Evolutionary conservation across 2,888 invertebrate species (phyloP), one percentile per base, ranked within the genome.

Genomic region (Hymenopus coronatus): DNA sequence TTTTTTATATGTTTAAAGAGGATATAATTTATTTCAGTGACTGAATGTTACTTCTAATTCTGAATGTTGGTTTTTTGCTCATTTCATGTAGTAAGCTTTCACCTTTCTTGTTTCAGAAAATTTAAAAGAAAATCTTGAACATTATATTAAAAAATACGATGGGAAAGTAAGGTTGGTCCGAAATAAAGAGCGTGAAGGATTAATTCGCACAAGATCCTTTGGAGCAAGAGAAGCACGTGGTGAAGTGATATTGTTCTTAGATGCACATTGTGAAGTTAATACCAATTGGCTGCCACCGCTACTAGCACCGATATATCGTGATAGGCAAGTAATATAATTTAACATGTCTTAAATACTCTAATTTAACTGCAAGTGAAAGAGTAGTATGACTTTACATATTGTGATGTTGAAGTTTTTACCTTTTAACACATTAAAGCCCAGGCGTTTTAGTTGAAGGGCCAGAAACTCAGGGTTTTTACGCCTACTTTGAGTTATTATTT

Each of bases 211-310:
- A 0, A 94, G 99, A 88, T 98, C 98, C 0, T 94, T 97, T 88
- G 99, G 99, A 12, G 99, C 99, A 4, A 95, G 96, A 91, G 97
- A 98, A 92, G 97, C 99, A 0, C 96, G 95, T 33, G 99, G 98
- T 7, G 99, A 99, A 92, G 99, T 99, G 15, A 98, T 99, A 89
- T 97, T 99, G 0, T 99, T 98, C 93, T 94, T 99, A 4, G 99
- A 99, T 94, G 99, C 99, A 46, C 99, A 99, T 93, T 99, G 99
- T 93, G 99, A 99, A 93, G 98, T 98, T 3, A 99, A 99, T 93
- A 94, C 96, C 0, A 99, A 99, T 94, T 99, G 99, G 99, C 93
- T 99, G 70, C 98, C 98, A 0, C 99, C 99, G 0, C 94, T 99
- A 15, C 94, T 99, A 81, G 98, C 99, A 0, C 98, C 99, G 6